Base-by-base conservation (phyloP, 53 echinoderm and acorn worm genomes). In the Astropecten irregularis region DNA sequence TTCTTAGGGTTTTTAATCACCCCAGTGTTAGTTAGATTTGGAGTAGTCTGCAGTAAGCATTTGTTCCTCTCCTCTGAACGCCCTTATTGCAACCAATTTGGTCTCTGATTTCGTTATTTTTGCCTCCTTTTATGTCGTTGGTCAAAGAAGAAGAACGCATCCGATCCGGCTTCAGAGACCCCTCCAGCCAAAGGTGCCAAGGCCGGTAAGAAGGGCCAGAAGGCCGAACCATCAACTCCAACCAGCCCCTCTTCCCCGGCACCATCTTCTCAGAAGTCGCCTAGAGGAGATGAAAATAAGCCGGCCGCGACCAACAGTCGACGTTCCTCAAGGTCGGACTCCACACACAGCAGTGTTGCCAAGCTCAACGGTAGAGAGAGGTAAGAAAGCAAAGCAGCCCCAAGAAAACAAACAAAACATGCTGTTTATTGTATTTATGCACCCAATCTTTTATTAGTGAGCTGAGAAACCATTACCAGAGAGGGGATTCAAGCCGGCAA, bases 71-170 rank as follows among this genome's bases (percentile, higher is more conserved):
- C n/a, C n/a, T n/a, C n/a, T n/a, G n/a, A n/a, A n/a, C n/a, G n/a
- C n/a, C n/a, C n/a, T n/a, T n/a, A n/a, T n/a, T n/a, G n/a, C n/a
- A n/a, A n/a, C n/a, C n/a, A n/a, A n/a, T n/a, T n/a, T n/a, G n/a
- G n/a, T n/a, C n/a, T n/a, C n/a, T n/a, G n/a, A n/a, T n/a, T n/a
- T n/a, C n/a, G n/a, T n/a, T n/a, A n/a, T n/a, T n/a, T n/a, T n/a
- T n/a, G n/a, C n/a, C 22, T 27, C 27, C 5, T 9, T 16, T 57
- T 42, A 6, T 42, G 42, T 42, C 42, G 42, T 6, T 42, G 42
- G 6, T 14, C 3, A 49, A 46, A 88, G 88, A 82, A 82, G 60
- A 88, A 88, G 73, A 88, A 64, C 64, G 19, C 36, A 73, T 73
- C 83, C 0, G 88, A 83, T 23, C 83, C 73, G 70, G 73, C 65